A percentile compares a stretch with the other conserved stretches of the same genome.
phyloP scores from a whole-genome alignment of 2,888 invertebrate genomes.

The Germaria angustata region DNA sequence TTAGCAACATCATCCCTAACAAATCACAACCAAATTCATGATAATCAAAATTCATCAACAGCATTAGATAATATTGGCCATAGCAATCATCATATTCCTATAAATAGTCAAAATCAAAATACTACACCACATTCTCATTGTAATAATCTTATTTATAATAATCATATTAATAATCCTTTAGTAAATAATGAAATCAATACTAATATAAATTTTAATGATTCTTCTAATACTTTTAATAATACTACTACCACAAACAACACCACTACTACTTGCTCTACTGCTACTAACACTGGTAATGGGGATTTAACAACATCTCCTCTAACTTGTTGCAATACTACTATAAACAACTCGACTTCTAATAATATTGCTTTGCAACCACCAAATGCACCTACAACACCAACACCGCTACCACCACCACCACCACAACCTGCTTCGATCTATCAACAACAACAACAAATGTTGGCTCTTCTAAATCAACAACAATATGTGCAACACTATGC shows the following conservation, averaged over 20 bases:
- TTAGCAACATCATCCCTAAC: conserved; percentile 53
- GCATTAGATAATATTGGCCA: conserved; percentile 60
- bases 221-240: conserved; percentile 74
- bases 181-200: conserved; percentile 74
- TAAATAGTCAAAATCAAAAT: conserved; percentile 53
- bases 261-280: conserved; percentile 40
- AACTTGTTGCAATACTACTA: conserved; percentile 48
- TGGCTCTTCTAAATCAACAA: conserved; percentile 75
- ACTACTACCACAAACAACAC: conserved; percentile 36
- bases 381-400: conserved; percentile 36
- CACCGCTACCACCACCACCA: conserved; percentile 25
- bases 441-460: conserved; percentile 73
- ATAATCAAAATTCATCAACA: conserved; percentile 67
- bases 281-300: conserved; percentile 64
- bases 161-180: conserved; percentile 61
- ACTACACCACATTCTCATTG: conserved; percentile 49
- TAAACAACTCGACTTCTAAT: conserved; percentile 59
- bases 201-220: conserved; percentile 77
- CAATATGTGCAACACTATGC: conserved; percentile 64
- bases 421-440: conserved; percentile 42
- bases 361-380: conserved; percentile 54
- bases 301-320: conserved; percentile 47
- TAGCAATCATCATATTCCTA: conserved; percentile 50
- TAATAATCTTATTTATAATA: conserved; percentile 55
- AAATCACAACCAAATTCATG: conserved; percentile 41